Base-by-base conservation (phyloP, 2,113 vertebrate genomes). In the Mellivora capensis region DNA sequence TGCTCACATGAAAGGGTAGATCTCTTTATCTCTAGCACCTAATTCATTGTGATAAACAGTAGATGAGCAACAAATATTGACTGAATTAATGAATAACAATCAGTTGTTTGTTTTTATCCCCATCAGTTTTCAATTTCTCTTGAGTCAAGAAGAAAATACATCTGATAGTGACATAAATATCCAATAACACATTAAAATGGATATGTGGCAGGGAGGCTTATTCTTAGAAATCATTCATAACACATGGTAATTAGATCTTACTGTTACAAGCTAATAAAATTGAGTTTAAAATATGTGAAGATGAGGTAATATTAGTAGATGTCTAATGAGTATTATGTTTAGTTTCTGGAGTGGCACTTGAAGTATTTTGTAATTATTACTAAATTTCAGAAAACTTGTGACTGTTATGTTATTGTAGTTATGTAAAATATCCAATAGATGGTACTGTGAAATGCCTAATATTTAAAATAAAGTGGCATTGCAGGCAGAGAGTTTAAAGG, bases 391-490 rank as follows among this genome's bases (percentile, higher is more conserved):
- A 62, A 87, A 84, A 25, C 18, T 76, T 80, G 34, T 49, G 18
- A 37, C 67, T 69, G 7, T 77, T 23, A 90, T 54, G 17, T 47
- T 89, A 18, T 61, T 95, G 39, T 93, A 93, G 71, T 96, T 96
- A 74, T 54, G 71, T 37, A 81, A 91, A 85, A 57, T 89, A 88
- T 86, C 82, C 72, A 96, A 96, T 88, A 94, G 91, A 71, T 97
- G 77, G 93, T 93, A 95, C 37, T 95, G 7, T 86, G 57, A 91
- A 97, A 84, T 97, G 82, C 54, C 15, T 83, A 57, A 82, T 59
- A 74, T 91, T 77, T 80, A 72, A 90, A 93, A 72, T 76, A 88
- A 79, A 61, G 3, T 59, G 3, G 10, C 80, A 44, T 23, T 67
- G 4, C 4, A 85, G 27, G 13, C 59, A 84, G 34, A 94, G 4